These are phyloP conservation scores for Diabrotica balteata DNA, from an alignment of 2,888 invertebrate genomes.

Conservation along the genomic window DNA sequence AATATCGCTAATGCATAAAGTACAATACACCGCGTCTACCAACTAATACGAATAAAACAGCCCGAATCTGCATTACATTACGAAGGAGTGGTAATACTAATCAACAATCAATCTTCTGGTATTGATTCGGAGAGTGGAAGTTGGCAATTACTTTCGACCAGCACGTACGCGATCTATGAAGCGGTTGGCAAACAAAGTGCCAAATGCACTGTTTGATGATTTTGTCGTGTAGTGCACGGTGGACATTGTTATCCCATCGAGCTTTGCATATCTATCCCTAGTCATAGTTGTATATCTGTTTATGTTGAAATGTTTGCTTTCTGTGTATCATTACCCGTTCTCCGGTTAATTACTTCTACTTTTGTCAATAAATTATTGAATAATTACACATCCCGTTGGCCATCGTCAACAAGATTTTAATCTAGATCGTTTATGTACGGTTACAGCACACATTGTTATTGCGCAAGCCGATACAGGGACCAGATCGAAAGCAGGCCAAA, in stretches of 20 bases:
- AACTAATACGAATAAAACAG: conserved; percentile 17
- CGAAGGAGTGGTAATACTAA: conserved; percentile 30
- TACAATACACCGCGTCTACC: conserved; percentile 8
- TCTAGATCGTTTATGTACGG: conserved; percentile 1
- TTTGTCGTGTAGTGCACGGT: conserved; percentile 47
- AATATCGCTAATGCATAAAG: conserved; percentile 21
- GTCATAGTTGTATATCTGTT: conserved; percentile 36
- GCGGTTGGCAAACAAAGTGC: conserved; percentile 49
- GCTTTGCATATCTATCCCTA: conserved; percentile 44
- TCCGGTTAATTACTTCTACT: conserved; percentile 28
- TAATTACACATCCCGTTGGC: conserved; percentile 11
- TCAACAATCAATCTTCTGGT: conserved; percentile 40
- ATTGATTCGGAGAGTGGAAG: conserved; percentile 31
- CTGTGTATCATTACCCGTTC: conserved; percentile 35
- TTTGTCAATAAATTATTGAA: conserved; percentile 24
- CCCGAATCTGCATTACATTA: conserved; percentile 13
- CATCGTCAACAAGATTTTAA: conserved; percentile 6
- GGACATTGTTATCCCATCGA: conserved; percentile 49
- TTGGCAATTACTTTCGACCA: conserved; percentile 40
- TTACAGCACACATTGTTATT: not conserved
- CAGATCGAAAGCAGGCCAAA: too few relatives aligned
- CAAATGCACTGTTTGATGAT: conserved; percentile 52
- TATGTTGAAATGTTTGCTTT: conserved; percentile 40
- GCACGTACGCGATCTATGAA: conserved; percentile 43
- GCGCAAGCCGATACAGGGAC: not conserved